Conservation (phyloP, 1,140 invertebrate species). For the Diorhabda elongata region DNA sequence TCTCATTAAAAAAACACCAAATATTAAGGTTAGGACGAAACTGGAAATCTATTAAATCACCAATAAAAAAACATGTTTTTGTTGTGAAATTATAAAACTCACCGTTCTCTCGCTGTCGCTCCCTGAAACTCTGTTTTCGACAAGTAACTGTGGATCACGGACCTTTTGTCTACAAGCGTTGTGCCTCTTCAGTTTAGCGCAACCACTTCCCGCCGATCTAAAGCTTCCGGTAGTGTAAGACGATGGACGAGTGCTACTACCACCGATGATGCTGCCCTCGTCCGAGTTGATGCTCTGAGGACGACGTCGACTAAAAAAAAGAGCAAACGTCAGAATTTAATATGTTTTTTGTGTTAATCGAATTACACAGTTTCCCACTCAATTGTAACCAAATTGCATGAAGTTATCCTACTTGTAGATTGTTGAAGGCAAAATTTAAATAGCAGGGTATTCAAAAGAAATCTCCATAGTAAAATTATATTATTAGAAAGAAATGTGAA, state of each 20-base stretch:
- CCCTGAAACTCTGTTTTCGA: constrained; percentile 15
- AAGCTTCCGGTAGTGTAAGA: constrained; percentile 30
- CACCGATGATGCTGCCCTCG: constrained; percentile 21
- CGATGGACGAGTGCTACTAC: constrained; percentile 10
- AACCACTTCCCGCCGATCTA: constrained; percentile 32
- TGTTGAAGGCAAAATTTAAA: too few relatives aligned
- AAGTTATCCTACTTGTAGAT: too few relatives aligned
- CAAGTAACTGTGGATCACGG: constrained; percentile 17
- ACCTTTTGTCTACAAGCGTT: constrained; percentile 36
- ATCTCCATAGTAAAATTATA: too few relatives aligned
- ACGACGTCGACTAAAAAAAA: constrained; percentile 30
- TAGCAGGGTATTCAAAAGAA: too few relatives aligned
- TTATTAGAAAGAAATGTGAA: too few relatives aligned
- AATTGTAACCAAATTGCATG: too few relatives aligned
- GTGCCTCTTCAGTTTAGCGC: constrained; percentile 35
- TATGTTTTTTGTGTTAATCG: background rate
- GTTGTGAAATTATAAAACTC: constrained; percentile 14
- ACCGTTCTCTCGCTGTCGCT: constrained; percentile 19
- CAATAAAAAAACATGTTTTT: background rate
- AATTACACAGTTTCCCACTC: too few relatives aligned
- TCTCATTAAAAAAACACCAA: too few relatives aligned
- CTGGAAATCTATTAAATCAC: background rate
- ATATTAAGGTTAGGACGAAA: background rate
- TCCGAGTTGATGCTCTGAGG: constrained; percentile 34
- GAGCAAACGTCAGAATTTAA: background rate